Base-by-base conservation (phyloP, 2,113 vertebrate genomes). In the Potamarius usumacintae region DNA sequence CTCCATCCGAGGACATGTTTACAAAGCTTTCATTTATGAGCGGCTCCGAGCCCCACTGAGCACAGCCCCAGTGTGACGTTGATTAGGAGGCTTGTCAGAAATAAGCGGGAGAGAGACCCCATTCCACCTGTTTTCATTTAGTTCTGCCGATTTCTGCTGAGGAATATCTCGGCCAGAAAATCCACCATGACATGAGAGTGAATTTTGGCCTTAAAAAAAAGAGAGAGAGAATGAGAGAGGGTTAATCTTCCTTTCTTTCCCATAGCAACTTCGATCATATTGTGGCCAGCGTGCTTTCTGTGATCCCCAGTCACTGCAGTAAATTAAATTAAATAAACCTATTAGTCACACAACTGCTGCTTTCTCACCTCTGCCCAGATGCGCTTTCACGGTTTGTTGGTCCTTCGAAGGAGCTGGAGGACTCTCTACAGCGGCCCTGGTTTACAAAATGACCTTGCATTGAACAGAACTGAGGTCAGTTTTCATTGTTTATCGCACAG, bases 241-340 rank as follows among this genome's bases (percentile, higher is more conserved):
- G 91, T 94, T 95, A 93, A 95, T 94, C 93, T 94, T 91, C 88
- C 89, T 92, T 93, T 95, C 93, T 93, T 92, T 93, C 91, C 89
- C 89, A 89, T 85, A 91, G 90, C 90, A 94, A 91, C 87, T 92
- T 92, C 91, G 92, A 92, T 94, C 93, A 94, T 84, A 88, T 91
- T 92, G 91, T 92, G 93, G 90, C 91, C 93, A 86, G 90, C 91
- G 86, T 91, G 91, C 91, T 91, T 93, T 89, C 74, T 93, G 91
- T 90, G 93, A 93, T 90, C 91, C 88, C 57, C 88, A 89, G 90
- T 89, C 86, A 53, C 67, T 83, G 92, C 91, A 90, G 92, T 94
- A 94, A 94, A 94, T 94, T 93, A 92, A 95, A 95, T 95, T 92
- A 94, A 94, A 94, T 94, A 94, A 95, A 94, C 91, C 93, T 91